Percentiles rank a stretch among this genome's conserved stretches.
phyloP scores from a whole-genome alignment of 30 jellyfish, hydroid and myxozoan genomes.

The Aurelia sp. region DNA sequence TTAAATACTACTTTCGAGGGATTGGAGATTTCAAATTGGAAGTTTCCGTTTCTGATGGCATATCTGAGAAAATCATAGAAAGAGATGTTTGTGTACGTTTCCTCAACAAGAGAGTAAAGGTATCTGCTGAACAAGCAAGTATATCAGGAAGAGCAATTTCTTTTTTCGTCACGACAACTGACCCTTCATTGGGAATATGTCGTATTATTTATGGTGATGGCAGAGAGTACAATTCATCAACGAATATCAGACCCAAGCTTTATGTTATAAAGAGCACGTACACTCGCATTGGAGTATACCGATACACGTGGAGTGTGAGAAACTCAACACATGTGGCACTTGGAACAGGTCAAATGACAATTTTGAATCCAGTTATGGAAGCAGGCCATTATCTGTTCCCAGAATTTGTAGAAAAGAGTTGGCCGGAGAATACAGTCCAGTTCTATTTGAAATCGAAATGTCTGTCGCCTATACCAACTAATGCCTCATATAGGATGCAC shows the following conservation, averaged over 20 bases:
- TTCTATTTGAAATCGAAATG: not conserved
- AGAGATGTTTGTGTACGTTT: too few species aligned
- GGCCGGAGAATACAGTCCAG: slow-evolving; percentile 24
- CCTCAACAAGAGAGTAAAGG: too few species aligned
- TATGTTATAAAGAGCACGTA: not conserved
- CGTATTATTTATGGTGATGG: not conserved
- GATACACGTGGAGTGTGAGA: slow-evolving; percentile 8
- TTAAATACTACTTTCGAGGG: too few species aligned
- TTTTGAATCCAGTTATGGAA: slow-evolving; percentile 7
- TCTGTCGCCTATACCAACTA: not conserved
- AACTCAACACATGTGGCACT: not conserved
- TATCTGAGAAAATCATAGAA: too few species aligned
- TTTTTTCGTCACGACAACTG: not conserved
- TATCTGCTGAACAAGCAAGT: slow-evolving; percentile 3
- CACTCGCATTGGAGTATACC: not conserved
- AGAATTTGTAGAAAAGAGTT: not conserved
- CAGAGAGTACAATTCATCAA: not conserved
- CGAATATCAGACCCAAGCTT: not conserved
- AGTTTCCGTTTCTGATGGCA: too few species aligned
- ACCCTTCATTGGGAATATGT: not conserved
- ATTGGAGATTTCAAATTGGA: too few species aligned
- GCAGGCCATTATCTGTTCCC: not conserved
- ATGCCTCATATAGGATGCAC: slow-evolving; percentile 13
- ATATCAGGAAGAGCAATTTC: not conserved
- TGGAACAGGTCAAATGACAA: slow-evolving; percentile 26